Evolutionary conservation across 1,140 invertebrate genomes (phyloP), one percentile per base, ranked within the genome.

Genomic region (Copidosoma floridanum): DNA sequence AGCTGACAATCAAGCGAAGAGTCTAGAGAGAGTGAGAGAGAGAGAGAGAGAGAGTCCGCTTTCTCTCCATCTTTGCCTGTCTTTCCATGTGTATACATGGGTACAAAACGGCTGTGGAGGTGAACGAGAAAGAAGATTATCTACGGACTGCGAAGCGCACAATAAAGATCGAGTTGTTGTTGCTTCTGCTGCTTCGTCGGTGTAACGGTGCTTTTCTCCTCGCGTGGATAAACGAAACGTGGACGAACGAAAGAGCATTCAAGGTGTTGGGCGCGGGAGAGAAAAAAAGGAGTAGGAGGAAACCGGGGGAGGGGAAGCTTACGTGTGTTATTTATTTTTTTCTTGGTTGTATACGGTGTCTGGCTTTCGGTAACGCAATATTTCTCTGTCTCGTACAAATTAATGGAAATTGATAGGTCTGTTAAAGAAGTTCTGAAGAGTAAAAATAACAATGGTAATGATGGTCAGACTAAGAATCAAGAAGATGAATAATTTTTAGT

Each of bases 381-480:
- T 53, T 53, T 59, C 57, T 59, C 50, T 59, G 48, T 46, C 57
- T 58, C 10, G 48, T 58, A 38, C 14, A 26, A 38, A 32, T 50
- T 57, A 52, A 58, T 58, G 48, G 48, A 44, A 58, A 58, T 58
- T 58, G 57, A 58, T 58, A 58, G 48, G 37, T 47, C 27, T 37
- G 26, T 58, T 50, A 43, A 52, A 44, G 24, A 51, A 20, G 41
- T 58, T 52, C 38, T 43, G 44, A 11, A n/a, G n/a, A n/a, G n/a
- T n/a, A n/a, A n/a, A n/a, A n/a, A n/a, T n/a, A n/a, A n/a, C n/a
- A n/a, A n/a, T n/a, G n/a, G n/a, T n/a, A n/a, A n/a, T n/a, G n/a
- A n/a, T n/a, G n/a, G n/a, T n/a, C n/a, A n/a, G n/a, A n/a, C n/a
- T n/a, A n/a, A n/a, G n/a, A n/a, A n/a, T n/a, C n/a, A n/a, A 20